Evolutionary conservation across 2,888 invertebrate genomes (phyloP).

Genomic region (Tuberolachnus salignus): DNA sequence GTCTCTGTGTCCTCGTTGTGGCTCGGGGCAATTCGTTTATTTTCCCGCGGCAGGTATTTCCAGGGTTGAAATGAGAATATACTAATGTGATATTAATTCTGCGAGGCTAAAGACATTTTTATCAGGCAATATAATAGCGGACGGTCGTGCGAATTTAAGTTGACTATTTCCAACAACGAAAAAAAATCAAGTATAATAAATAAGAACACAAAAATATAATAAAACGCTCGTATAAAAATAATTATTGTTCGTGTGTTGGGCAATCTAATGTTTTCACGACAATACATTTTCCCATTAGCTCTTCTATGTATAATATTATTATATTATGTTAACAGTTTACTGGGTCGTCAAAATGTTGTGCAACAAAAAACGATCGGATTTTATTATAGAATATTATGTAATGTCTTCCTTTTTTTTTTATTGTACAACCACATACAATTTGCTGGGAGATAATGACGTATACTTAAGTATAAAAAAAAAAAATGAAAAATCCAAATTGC

Average conservation of each 20-base stretch:
- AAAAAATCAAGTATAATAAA: not conserved
- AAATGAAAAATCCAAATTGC: not conserved
- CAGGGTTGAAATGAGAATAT: conserved; percentile 21
- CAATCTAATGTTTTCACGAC: not conserved
- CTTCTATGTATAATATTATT: not conserved
- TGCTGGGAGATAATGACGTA: not conserved
- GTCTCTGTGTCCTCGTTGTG: not conserved
- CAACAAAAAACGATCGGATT: not conserved
- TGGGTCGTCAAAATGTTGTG: not conserved
- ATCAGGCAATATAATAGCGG: not conserved
- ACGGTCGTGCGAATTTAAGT: not conserved
- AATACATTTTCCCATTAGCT: not conserved
- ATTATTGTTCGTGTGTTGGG: not conserved
- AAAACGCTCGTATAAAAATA: not conserved
- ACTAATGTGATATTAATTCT: conserved; percentile 43
- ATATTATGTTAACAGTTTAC: not conserved
- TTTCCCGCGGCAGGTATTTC: conserved; percentile 34
- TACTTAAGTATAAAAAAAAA: not conserved
- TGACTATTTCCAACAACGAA: not conserved
- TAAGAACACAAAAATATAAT: too few species aligned
- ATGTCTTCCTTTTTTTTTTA: not conserved
- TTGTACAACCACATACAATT: not conserved
- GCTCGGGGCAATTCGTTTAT: conserved; percentile 25
- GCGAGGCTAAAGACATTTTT: conserved; percentile 14
- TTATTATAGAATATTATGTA: not conserved